Evolutionary conservation across 2,113 vertebrate species (phyloP).

Genomic region (Oreotrochilus melanogaster): DNA sequence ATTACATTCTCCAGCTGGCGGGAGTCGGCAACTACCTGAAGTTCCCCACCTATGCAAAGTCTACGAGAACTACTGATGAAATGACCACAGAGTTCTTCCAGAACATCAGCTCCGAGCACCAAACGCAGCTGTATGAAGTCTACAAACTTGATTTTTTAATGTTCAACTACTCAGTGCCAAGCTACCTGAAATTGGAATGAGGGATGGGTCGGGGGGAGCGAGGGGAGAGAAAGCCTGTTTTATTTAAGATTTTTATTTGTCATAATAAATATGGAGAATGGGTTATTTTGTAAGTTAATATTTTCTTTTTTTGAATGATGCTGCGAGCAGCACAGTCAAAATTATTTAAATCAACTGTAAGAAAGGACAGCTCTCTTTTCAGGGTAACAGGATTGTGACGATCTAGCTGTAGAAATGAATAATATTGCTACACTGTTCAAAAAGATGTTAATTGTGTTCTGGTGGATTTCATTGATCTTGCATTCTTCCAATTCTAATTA

Average conservation of each 20-base stretch:
- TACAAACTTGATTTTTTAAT: slow-evolving; percentile 99
- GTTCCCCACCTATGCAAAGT: slow-evolving; percentile 96
- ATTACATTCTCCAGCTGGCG: slow-evolving; percentile 88
- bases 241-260: slow-evolving; percentile 88
- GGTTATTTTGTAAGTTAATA: slow-evolving; percentile 89
- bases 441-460: slow-evolving; percentile 60
- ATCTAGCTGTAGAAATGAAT: slow-evolving; percentile 69
- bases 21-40: slow-evolving; percentile 87
- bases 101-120: slow-evolving; percentile 94
- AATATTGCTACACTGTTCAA: slow-evolving; percentile 70
- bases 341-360: slow-evolving; percentile 89
- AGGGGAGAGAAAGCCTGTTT: slow-evolving; percentile 75
- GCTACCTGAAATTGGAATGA: slow-evolving; percentile 94
- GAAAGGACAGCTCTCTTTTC: slow-evolving; percentile 79
- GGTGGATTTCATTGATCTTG: slow-evolving; percentile 74
- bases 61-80: slow-evolving; percentile 96
- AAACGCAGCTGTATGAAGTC: slow-evolving; percentile 91
- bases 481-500: slow-evolving; percentile 75
- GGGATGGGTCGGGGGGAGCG: slow-evolving; percentile 47
- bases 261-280: slow-evolving; percentile 82
- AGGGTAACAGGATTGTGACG: slow-evolving; percentile 62
- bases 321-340: slow-evolving; percentile 93
- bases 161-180: slow-evolving; percentile 98
- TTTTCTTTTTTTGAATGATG: slow-evolving; percentile 82
- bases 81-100: slow-evolving; percentile 98